Percentiles rank a stretch among this genome's conserved stretches.
Conservation (phyloP, 2,113 vertebrate species). For the Columba livia region DNA sequence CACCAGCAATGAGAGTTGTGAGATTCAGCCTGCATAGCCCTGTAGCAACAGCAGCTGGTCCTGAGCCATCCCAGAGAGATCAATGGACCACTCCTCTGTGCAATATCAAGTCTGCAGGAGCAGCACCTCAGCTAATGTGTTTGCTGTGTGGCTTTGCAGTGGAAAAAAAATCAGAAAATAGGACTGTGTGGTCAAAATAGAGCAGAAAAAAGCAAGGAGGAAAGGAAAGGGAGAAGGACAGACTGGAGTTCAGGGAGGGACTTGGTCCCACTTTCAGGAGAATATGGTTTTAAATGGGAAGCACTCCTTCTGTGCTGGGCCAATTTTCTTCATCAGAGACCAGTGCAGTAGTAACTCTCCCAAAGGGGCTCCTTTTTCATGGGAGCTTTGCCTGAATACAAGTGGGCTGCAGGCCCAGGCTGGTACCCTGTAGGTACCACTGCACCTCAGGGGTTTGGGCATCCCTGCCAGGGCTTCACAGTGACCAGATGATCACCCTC, state of each 20-base stretch:
- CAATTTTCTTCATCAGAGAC: background rate
- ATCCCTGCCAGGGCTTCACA: background rate
- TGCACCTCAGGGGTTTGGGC: rapidly evolving
- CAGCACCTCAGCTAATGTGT: background rate
- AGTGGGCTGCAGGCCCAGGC: rapidly evolving
- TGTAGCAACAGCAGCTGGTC: background rate
- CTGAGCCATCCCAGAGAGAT: background rate
- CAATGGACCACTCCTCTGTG: background rate
- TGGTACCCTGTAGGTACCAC: background rate
- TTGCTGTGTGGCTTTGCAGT: background rate
- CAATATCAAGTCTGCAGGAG: background rate
- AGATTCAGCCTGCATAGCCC: background rate
- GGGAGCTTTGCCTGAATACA: background rate
- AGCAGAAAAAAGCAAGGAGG: too few species aligned
- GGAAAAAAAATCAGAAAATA: background rate
- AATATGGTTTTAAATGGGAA: background rate
- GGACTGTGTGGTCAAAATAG: background rate
- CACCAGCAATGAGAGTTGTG: background rate
- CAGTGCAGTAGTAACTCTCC: background rate
- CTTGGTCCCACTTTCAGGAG: background rate
- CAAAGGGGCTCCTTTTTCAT: background rate
- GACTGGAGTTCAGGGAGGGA: background rate
- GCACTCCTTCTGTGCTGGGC: background rate
- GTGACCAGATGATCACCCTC: rapidly evolving
- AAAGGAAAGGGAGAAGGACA: background rate